Conservation (phyloP, 2,113 vertebrate genomes). For the Chloropsis cyanopogon region DNA sequence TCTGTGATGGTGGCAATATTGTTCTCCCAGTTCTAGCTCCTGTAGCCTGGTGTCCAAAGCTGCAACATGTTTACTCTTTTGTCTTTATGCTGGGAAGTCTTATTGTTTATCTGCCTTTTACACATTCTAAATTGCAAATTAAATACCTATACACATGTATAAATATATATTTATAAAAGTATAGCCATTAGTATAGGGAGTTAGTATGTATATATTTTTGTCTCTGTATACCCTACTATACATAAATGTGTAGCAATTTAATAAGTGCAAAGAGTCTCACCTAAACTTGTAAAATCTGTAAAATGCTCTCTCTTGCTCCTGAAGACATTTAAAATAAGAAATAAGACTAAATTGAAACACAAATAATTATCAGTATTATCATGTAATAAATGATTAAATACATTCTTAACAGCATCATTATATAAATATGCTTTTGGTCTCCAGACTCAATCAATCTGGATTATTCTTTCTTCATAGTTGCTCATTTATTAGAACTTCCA, state of each 20-base stretch:
- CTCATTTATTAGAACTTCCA: not conserved
- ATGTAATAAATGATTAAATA: not conserved
- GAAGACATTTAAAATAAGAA: not conserved
- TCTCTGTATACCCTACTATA: not conserved
- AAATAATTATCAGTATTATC: not conserved
- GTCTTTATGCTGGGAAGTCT: constrained; percentile 56
- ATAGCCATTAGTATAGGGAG: not conserved
- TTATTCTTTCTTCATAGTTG: not conserved
- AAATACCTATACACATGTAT: not conserved
- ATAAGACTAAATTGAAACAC: not conserved
- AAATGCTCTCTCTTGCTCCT: not conserved
- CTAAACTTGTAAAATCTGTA: not conserved
- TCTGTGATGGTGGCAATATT: constrained; percentile 42
- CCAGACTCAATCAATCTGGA: not conserved
- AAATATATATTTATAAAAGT: not conserved
- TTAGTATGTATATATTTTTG: not conserved
- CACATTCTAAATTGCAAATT: constrained; percentile 37
- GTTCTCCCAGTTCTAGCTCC: constrained; percentile 51
- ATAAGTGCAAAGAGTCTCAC: not conserved
- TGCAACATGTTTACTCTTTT: constrained; percentile 51
- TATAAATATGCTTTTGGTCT: not conserved
- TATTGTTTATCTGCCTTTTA: constrained; percentile 47
- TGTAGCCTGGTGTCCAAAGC: constrained; percentile 52
- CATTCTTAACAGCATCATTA: not conserved
- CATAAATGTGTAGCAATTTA: not conserved